A percentile compares a stretch with the other conserved stretches of the same genome.
phyloP scores from a whole-genome alignment of 2,113 vertebrate genomes.

The Mungos mungo region DNA sequence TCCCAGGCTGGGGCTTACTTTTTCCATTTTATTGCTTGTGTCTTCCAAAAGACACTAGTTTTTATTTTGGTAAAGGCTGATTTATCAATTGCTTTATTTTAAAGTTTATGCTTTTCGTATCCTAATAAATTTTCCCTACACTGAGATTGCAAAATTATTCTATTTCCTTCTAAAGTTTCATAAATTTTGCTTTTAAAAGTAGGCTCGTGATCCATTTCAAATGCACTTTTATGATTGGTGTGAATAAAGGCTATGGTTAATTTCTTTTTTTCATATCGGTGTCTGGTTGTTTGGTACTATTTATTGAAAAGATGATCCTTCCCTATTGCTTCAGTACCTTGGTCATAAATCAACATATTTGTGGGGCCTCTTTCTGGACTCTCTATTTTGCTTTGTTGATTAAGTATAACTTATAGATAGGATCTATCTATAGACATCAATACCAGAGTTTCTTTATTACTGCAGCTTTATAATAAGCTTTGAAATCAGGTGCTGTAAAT shows the following conservation, averaged over 20 bases:
- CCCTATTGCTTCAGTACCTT: background rate
- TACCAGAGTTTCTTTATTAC: background rate
- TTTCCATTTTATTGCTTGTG: background rate
- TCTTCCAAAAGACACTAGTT: background rate
- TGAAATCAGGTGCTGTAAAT: background rate
- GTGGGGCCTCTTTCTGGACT: background rate
- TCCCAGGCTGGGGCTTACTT: background rate
- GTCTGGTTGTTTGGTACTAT: background rate
- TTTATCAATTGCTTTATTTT: background rate
- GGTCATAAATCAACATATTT: background rate
- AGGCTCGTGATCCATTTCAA: background rate
- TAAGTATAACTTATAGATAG: background rate
- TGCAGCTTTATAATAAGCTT: background rate
- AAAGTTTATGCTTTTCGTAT: background rate
- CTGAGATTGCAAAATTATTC: background rate
- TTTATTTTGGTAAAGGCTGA: background rate
- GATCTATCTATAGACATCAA: background rate
- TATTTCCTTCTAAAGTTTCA: background rate
- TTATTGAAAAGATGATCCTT: background rate
- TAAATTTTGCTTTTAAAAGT: constrained; percentile 1
- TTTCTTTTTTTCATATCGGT: background rate
- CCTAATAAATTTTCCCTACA: background rate
- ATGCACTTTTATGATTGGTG: background rate
- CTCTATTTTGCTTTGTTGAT: background rate
- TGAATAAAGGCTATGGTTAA: background rate